Base-by-base conservation (phyloP, 1,140 invertebrate species). In the Megalopta genalis region DNA sequence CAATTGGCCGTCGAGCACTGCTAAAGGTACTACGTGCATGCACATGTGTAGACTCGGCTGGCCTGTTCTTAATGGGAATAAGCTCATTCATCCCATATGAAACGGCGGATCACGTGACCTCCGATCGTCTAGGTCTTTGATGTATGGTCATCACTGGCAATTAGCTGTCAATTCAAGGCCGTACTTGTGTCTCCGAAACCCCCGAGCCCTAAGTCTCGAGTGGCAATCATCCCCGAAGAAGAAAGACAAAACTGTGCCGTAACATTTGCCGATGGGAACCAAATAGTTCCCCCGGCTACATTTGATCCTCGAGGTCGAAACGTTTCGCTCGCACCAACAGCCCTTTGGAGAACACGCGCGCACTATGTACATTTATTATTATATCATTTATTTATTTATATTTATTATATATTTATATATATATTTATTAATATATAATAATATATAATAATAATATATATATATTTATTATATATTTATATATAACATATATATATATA, bases 61-160 rank as follows among this genome's bases (percentile, higher is more conserved):
- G 83, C 77, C 59, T 69, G 77, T 81, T 85, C 85, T 85, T 88
- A 88, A 88, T 88, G 69, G 85, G 75, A 85, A 88, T 86, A 83
- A 83, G 78, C 85, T 88, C 82, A 88, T 88, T 88, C 86, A 88
- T 84, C 75, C 80, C 75, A 75, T 54, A 80, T 86, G 77, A 88
- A 87, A 87, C 80, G 83, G 77, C 86, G 80, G 64, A 81, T 87
- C 85, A 88, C 81, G 86, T 76, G 81, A 87, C 73, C 52, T 39
- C 76, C 71, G 79, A 75, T 79, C 80, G 77, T 85, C 85, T 72
- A 85, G 76, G 84, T 69, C 77, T 86, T 81, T 87, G 85, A 87
- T 87, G 83, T 83, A 73, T 68, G 81, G 66, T 79, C 80, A 81
- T 87, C 86, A 83, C 76, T 65, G 80, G 70, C 85, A 87, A 85